These are phyloP conservation scores for Cottoperca gobio DNA, from an alignment of 2,797 vertebrate species.

Conservation along the genomic window DNA sequence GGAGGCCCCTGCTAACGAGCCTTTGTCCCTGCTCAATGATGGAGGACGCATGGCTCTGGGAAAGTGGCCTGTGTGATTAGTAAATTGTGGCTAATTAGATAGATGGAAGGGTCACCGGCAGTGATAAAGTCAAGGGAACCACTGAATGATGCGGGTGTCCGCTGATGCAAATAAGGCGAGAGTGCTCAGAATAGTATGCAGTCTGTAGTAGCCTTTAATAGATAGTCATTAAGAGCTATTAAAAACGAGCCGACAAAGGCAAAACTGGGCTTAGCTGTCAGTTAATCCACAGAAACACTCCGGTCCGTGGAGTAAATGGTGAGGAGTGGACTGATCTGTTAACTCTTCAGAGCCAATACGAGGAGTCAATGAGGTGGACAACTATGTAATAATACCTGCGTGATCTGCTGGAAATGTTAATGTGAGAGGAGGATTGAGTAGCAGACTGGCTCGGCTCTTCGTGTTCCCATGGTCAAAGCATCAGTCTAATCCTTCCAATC, in stretches of 20 bases:
- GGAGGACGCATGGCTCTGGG: slow-evolving; percentile 76
- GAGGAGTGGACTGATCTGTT: slow-evolving; percentile 46
- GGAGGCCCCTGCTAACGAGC: slow-evolving; percentile 74
- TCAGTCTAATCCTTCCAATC: slow-evolving; percentile 44
- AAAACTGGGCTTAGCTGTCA: slow-evolving; percentile 58
- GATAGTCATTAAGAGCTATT: slow-evolving; percentile 71
- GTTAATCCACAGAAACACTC: slow-evolving; percentile 41
- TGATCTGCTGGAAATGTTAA: slow-evolving; percentile 50
- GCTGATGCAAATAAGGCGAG: slow-evolving; percentile 65
- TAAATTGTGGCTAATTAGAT: slow-evolving; percentile 90
- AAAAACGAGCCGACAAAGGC: slow-evolving; percentile 68
- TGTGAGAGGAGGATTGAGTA: slow-evolving; percentile 39
- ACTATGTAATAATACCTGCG: slow-evolving; percentile 50
- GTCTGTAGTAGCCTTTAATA: slow-evolving; percentile 63
- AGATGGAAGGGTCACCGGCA: slow-evolving; percentile 86
- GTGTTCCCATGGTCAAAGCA: slow-evolving; percentile 6
- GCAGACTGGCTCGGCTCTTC: background rate
- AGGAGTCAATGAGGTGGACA: slow-evolving; percentile 59
- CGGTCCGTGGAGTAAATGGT: slow-evolving; percentile 31
- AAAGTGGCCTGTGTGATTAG: slow-evolving; percentile 82
- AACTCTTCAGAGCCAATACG: slow-evolving; percentile 40
- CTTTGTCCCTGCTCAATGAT: slow-evolving; percentile 83
- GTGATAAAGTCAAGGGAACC: slow-evolving; percentile 85
- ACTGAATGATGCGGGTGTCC: slow-evolving; percentile 73
- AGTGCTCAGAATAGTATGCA: slow-evolving; percentile 61